These are phyloP conservation scores for Frieseomelitta varia DNA, from an alignment of 1,140 invertebrate species.

Conservation along the genomic window DNA sequence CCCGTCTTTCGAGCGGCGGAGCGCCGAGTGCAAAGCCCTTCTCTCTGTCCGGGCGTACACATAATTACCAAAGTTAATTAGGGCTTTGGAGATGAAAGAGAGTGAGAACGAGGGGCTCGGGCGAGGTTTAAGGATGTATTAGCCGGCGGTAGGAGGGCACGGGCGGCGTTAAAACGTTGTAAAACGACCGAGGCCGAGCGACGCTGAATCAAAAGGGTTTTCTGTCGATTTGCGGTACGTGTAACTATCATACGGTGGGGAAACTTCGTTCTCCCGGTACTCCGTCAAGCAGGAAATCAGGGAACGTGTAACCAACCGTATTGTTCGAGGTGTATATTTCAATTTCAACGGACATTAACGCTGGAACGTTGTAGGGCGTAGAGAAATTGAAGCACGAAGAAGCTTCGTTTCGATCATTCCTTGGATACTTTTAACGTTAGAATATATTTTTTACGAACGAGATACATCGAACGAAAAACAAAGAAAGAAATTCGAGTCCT, in stretches of 20 bases:
- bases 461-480: no score
- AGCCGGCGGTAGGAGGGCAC: slow-evolving; percentile 17
- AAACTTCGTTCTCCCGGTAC: neutral
- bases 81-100: slow-evolving; percentile 63
- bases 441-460: no score
- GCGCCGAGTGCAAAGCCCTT: slow-evolving; percentile 45
- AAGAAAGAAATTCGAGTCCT: no score
- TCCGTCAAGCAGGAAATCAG: neutral
- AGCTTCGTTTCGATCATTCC: no score
- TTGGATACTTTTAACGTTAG: no score
- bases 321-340: no score
- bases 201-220: slow-evolving; percentile 20
- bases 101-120: slow-evolving; percentile 38
- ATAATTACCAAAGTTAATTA: slow-evolving; percentile 72
- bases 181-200: slow-evolving; percentile 4
- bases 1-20: neutral
- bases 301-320: no score
- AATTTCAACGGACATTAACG: no score
- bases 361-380: no score
- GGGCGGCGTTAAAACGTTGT: slow-evolving; percentile 35
- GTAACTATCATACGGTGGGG: neutral
- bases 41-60: slow-evolving; percentile 60
- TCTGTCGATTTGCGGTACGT: neutral
- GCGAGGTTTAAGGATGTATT: slow-evolving; percentile 58
- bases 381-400: no score